A percentile compares a stretch with the other conserved stretches of the same genome.
phyloP scores from a whole-genome alignment of 1,140 invertebrate genomes.

The Liolophura sinensis region DNA sequence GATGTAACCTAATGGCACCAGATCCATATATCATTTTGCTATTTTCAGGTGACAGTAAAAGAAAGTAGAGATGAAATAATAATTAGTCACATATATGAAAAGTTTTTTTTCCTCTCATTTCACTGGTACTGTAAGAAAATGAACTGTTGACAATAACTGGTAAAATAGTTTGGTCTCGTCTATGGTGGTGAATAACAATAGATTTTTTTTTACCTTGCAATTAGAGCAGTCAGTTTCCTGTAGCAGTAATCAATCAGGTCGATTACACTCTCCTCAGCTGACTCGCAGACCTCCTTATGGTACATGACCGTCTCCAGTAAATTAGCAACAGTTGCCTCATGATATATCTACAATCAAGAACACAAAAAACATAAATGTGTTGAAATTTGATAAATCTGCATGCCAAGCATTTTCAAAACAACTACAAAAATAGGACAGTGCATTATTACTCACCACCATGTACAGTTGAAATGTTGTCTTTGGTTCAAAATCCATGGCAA shows the following conservation, averaged over 20 bases:
- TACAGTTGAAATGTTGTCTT: slow-evolving; percentile 57
- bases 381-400: too few species aligned
- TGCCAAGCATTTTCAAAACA: background rate
- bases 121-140: too few species aligned
- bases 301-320: slow-evolving; percentile 57
- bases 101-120: too few species aligned
- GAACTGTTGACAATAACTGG: too few species aligned
- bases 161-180: too few species aligned
- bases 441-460: slow-evolving; percentile 51
- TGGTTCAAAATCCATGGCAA: slow-evolving; percentile 51
- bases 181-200: background rate
- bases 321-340: slow-evolving; percentile 57
- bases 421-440: background rate
- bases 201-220: slow-evolving; percentile 41
- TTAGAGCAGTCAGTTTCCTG: slow-evolving; percentile 52
- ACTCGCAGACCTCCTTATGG: slow-evolving; percentile 53
- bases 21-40: too few species aligned
- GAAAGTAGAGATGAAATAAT: too few species aligned
- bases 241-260: slow-evolving; percentile 59
- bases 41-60: too few species aligned
- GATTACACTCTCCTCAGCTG: slow-evolving; percentile 48
- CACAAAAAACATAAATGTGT: background rate
- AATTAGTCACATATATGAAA: too few species aligned
- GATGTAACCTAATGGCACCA: too few species aligned
- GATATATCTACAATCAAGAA: slow-evolving; percentile 48